phyloP scores from a whole-genome alignment of 1,140 invertebrate genomes.

The Trichonephila clavipes region DNA sequence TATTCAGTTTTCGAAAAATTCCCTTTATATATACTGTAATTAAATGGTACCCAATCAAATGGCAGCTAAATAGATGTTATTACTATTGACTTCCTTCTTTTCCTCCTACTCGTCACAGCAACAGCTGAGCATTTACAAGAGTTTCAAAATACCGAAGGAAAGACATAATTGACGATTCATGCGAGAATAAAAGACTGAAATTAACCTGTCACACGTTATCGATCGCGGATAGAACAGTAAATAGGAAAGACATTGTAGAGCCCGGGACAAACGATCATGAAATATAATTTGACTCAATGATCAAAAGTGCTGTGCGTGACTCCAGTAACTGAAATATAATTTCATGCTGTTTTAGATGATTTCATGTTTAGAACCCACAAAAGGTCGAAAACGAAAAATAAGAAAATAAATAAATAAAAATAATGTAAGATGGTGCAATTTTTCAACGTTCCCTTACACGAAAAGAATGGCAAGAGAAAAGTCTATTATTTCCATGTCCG shows the following conservation, averaged over 20 bases:
- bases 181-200: not conserved
- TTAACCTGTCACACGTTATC: conserved; percentile 44
- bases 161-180: conserved; percentile 29
- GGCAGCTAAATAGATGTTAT: not conserved
- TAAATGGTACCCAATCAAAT: not conserved
- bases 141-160: not conserved
- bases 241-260: conserved; percentile 16
- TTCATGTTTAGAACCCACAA: not conserved
- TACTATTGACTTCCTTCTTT: not conserved
- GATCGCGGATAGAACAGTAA: conserved; percentile 23
- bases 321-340: conserved; percentile 50
- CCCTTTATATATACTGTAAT: not conserved
- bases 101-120: not conserved
- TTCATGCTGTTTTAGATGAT: conserved; percentile 45
- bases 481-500: conserved; percentile 74
- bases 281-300: conserved; percentile 1
- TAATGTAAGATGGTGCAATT: conserved; percentile 37
- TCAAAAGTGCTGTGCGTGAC: conserved; percentile 26
- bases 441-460: conserved; percentile 28
- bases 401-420: not conserved
- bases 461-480: conserved; percentile 34
- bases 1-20: not conserved
- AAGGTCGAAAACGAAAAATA: not conserved
- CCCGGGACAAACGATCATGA: not conserved
- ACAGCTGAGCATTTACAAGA: not conserved